Evolutionary conservation across 1,140 invertebrate species (phyloP), one percentile per base, ranked within the genome.

Genomic region (Centruroides sculpturatus): DNA sequence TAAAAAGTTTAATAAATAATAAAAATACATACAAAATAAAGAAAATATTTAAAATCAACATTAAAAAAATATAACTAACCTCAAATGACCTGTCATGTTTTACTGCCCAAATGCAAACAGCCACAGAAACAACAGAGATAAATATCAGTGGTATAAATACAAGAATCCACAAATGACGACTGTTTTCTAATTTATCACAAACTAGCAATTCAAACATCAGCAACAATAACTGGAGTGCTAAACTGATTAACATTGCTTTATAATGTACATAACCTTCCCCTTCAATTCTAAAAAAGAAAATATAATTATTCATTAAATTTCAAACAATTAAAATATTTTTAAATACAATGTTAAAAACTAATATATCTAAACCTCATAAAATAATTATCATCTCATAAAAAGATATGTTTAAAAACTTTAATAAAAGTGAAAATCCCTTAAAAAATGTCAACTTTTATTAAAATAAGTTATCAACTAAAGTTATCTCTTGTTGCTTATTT

Each of bases 11-110:
- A 23, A n/a, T 23, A 23, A 23, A 23, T 23, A 23, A 23, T 23
- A 23, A 23, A 23, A 23, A 23, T 23, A 23, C 23, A 23, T 23
- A 23, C 2, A 23, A 23, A 23, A 23, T 23, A 23, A 23, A 23
- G 2, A 23, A 23, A 23, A 6, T 36, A 11, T 55, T 11, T 12
- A 50, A 50, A 53, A 52, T n/a, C 35, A 46, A 63, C 59, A 36
- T 7, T 57, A 50, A 55, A 41, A n/a, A 12, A 48, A 55, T 47
- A 49, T 56, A 35, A 49, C 76, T 73, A 75, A 89, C 86, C 81
- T 98, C 93, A 80, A 96, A 97, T 47, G 89, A 91, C 55, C 93
- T 80, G 72, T 97, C 93, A 76, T 98, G 92, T 78, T 96, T 96
- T 3, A 97, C 88, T 64, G 92, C 89, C 95, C 95, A 98, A 68